Evolutionary conservation across 2,888 invertebrate genomes (phyloP), one percentile per base, ranked within the genome.

Genomic region (Megalurothrips usitatus): DNA sequence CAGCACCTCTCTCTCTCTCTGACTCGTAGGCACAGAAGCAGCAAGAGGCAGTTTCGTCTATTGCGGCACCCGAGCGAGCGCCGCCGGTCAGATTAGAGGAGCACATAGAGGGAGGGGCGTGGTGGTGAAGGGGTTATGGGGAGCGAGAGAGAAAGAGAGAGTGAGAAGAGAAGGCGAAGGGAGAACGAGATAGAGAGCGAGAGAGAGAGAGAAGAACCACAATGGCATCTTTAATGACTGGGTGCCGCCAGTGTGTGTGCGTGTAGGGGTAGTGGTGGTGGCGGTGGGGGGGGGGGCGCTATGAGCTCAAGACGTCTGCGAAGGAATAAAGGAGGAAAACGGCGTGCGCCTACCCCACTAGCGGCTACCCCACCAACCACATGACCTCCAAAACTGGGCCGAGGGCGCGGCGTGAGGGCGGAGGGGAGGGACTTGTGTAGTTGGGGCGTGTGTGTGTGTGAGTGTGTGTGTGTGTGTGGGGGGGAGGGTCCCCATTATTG

Each of bases 191-290:
- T 2, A 43, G 34, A 43, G 34, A 43, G 34, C 2, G 34, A 43
- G 34, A 43, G 34, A 43, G 34, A 43, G 34, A 43, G 34, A 43
- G 34, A 43, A 43, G 6, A 43, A 10, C 68, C 68, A 75, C 68
- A 75, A 75, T 75, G 68, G 68, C 68, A 75, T 75, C 68, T 75
- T 75, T 75, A 75, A 75, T 75, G 68, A 75, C 68, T 75, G 68
- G n/a, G 68, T 11, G 68, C 68, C 19, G 58, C 19, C n/a, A 23
- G 68, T 68, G 68, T 68, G 23, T 6, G 68, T 68, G 68, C 23
- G 68, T 68, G 68, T 23, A n/a, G n/a, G n/a, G n/a, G n/a, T n/a
- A n/a, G 63, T 63, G n/a, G n/a, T 63, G 68, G 23, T 23, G 8
- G 58, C 14, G 68, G 68, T 6, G 4, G 68, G 68, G 23, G 6